Evolutionary conservation across 2,888 invertebrate genomes (phyloP).

Genomic region (Eupithecia dodoneata): DNA sequence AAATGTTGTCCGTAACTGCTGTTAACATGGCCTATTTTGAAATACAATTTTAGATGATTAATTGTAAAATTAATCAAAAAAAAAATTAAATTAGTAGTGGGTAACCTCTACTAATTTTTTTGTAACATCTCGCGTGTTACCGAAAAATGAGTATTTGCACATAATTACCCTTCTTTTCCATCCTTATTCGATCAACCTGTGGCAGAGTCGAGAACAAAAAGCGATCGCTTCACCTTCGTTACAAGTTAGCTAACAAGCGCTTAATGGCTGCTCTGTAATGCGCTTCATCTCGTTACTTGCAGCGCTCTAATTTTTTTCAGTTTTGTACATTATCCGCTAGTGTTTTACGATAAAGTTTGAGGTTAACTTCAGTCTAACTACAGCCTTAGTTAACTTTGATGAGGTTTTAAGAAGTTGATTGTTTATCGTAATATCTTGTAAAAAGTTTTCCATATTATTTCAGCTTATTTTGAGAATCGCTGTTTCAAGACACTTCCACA

Average conservation of each 20-base stretch:
- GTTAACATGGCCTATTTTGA: no score
- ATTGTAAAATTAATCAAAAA: no score
- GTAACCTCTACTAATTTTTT: no score
- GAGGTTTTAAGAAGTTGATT: slow-evolving; percentile 11
- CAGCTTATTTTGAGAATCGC: background rate
- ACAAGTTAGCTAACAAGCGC: slow-evolving; percentile 35
- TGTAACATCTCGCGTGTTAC: background rate
- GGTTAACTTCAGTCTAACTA: no score
- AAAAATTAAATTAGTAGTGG: no score
- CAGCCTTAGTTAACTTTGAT: background rate
- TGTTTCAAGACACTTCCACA: background rate
- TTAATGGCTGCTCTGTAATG: slow-evolving; percentile 20
- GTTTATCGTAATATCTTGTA: background rate
- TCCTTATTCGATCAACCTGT: background rate
- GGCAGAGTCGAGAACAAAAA: slow-evolving; percentile 29
- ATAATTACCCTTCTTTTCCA: background rate
- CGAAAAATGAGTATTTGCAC: no score
- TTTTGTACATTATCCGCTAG: slow-evolving; percentile 10
- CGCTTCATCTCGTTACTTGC: slow-evolving; percentile 25
- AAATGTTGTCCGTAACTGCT: no score
- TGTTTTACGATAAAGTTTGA: slow-evolving; percentile 8
- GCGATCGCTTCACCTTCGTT: slow-evolving; percentile 32
- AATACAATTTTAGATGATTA: no score
- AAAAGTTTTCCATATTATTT: background rate
- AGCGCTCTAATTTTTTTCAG: slow-evolving; percentile 14